These are phyloP conservation scores for Nycticorax nycticorax DNA, from an alignment of 2,113 vertebrate genomes.

Conservation along the genomic window DNA sequence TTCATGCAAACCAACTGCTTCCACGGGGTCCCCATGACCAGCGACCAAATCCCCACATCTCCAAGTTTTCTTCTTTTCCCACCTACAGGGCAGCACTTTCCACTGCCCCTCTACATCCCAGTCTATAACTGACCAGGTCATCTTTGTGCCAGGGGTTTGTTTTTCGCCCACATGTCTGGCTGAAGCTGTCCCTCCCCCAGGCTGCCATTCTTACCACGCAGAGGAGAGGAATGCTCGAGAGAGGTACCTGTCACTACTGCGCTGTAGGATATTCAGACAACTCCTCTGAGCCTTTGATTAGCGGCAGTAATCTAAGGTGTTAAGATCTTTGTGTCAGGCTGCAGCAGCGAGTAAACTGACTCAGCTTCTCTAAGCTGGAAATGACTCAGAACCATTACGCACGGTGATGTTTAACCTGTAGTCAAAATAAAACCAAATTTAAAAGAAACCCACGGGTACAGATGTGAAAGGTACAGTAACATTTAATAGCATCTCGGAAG, in stretches of 20 bases:
- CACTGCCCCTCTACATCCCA: background rate
- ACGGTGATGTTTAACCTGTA: background rate
- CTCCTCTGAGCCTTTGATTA: background rate
- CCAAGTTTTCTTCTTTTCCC: background rate
- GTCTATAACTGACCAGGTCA: background rate
- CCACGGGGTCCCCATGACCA: background rate
- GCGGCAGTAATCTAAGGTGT: background rate
- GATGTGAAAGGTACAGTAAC: conserved; percentile 39
- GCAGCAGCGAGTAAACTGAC: background rate
- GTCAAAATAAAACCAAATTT: background rate
- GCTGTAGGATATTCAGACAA: background rate
- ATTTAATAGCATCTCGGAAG: conserved; percentile 71
- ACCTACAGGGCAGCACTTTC: background rate
- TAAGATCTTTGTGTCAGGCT: conserved; percentile 15
- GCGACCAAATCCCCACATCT: background rate
- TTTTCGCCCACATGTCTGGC: background rate
- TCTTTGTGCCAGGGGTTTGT: background rate
- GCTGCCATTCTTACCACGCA: background rate
- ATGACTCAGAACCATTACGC: background rate
- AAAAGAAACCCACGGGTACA: background rate
- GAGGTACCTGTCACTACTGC: background rate
- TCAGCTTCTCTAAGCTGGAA: conserved; percentile 8
- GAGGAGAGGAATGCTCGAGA: background rate
- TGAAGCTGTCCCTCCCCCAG: background rate
- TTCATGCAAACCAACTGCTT: background rate